phyloP scores from a whole-genome alignment of 2,888 invertebrate genomes.

The Sinodicranocentrus sp. region DNA sequence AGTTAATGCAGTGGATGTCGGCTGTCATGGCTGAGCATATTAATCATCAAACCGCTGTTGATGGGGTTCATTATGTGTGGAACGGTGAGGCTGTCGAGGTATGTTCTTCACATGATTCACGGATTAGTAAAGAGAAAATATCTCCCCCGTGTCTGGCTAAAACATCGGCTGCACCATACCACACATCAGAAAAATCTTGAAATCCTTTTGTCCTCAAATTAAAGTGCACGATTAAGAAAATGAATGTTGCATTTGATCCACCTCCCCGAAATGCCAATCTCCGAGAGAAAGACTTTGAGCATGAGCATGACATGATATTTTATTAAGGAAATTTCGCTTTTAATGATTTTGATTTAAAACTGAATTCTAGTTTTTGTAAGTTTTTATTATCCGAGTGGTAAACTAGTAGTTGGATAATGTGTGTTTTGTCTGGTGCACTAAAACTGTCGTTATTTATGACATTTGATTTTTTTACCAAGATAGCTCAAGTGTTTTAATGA shows the following conservation, averaged over 20 bases:
- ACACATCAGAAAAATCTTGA: not conserved
- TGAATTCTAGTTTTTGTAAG: no score
- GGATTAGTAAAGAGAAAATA: slow-evolving; percentile 36
- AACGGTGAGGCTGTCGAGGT: slow-evolving; percentile 78
- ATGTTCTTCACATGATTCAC: slow-evolving; percentile 61
- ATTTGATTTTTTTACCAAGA: no score
- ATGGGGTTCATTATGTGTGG: slow-evolving; percentile 86
- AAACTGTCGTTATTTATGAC: no score
- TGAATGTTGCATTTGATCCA: not conserved
- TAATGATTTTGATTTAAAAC: no score
- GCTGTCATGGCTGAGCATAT: slow-evolving; percentile 95
- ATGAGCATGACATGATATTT: no score
- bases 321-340: no score
- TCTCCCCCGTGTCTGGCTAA: not conserved
- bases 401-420: no score
- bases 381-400: no score
- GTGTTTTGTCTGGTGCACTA: no score
- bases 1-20: slow-evolving; percentile 96
- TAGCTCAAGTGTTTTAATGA: no score
- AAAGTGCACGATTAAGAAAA: slow-evolving; percentile 46
- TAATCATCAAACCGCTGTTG: slow-evolving; percentile 82
- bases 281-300: no score
- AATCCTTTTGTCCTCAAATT: slow-evolving; percentile 13
- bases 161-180: not conserved
- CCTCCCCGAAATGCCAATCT: no score